Evolutionary conservation across 2,888 invertebrate species (phyloP).

Genomic region (Tanypteryx hageni): DNA sequence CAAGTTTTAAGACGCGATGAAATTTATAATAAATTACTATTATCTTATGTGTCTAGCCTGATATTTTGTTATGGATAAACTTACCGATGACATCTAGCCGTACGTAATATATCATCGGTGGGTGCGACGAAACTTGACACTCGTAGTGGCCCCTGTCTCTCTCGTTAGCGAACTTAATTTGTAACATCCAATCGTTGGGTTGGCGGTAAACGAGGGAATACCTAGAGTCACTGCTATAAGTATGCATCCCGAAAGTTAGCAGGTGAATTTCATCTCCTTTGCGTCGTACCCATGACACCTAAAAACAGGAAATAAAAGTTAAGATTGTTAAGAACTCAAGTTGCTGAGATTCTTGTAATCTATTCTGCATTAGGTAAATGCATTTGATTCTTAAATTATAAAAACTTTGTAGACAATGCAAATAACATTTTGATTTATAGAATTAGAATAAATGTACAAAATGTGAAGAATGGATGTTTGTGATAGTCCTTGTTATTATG

Average conservation of each 20-base stretch:
- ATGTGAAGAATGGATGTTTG: too few relatives aligned
- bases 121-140: slow-evolving; percentile 88
- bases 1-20: too few relatives aligned
- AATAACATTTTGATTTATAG: too few relatives aligned
- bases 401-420: not conserved
- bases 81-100: slow-evolving; percentile 85
- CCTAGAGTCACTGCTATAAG: slow-evolving; percentile 77
- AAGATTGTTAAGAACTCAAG: too few relatives aligned
- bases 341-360: too few relatives aligned
- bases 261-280: slow-evolving; percentile 82
- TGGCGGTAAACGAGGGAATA: slow-evolving; percentile 83
- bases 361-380: too few relatives aligned
- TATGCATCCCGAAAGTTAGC: slow-evolving; percentile 81
- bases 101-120: slow-evolving; percentile 83
- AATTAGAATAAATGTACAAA: too few relatives aligned
- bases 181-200: slow-evolving; percentile 87
- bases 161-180: slow-evolving; percentile 84
- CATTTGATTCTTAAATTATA: not conserved
- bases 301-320: slow-evolving; percentile 65
- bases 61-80: slow-evolving; percentile 71
- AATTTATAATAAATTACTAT: not conserved
- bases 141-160: slow-evolving; percentile 87
- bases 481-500: too few relatives aligned
- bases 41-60: not conserved
- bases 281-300: slow-evolving; percentile 84